Percentiles rank a stretch among this genome's conserved stretches.
These are phyloP conservation scores for Podarcis lilfordi DNA, from an alignment of 2,797 vertebrate genomes.

Conservation along the genomic window DNA sequence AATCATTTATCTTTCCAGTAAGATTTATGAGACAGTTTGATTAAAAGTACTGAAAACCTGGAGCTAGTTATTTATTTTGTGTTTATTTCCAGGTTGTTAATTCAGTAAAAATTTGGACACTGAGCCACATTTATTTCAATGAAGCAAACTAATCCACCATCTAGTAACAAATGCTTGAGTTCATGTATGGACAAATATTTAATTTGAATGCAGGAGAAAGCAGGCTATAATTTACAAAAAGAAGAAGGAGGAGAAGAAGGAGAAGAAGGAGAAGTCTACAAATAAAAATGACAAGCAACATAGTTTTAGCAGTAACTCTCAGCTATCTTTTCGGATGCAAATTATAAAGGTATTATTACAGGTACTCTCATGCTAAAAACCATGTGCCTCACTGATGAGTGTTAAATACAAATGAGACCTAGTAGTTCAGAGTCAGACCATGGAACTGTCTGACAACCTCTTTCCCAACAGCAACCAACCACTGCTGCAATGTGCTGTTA, in stretches of 20 bases:
- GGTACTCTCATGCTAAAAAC: not conserved
- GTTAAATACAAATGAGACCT: not conserved
- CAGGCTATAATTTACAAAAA: not conserved
- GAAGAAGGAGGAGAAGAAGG: too few species aligned
- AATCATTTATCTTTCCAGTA: constrained; percentile 61
- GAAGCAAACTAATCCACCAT: constrained; percentile 8
- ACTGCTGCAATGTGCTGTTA: too few species aligned
- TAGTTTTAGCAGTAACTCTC: not conserved
- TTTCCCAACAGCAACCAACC: not conserved
- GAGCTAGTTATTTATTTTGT: constrained; percentile 48
- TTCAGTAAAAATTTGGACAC: constrained; percentile 25
- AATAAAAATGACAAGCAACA: constrained; percentile 13
- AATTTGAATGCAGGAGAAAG: constrained; percentile 30
- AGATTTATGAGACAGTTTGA: constrained; percentile 64
- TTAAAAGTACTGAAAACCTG: constrained; percentile 39
- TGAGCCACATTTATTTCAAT: constrained; percentile 39
- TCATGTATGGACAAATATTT: constrained; percentile 33
- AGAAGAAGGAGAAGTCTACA: not conserved
- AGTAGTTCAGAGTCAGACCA: not conserved
- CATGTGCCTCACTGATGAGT: not conserved
- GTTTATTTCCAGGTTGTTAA: constrained; percentile 49
- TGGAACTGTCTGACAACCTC: not conserved
- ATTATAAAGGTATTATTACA: not conserved
- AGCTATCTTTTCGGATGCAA: not conserved
- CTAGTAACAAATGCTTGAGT: constrained; percentile 34